Conservation (phyloP, 53 echinoderm and acorn worm species). For the Apostichopus leukothele region DNA sequence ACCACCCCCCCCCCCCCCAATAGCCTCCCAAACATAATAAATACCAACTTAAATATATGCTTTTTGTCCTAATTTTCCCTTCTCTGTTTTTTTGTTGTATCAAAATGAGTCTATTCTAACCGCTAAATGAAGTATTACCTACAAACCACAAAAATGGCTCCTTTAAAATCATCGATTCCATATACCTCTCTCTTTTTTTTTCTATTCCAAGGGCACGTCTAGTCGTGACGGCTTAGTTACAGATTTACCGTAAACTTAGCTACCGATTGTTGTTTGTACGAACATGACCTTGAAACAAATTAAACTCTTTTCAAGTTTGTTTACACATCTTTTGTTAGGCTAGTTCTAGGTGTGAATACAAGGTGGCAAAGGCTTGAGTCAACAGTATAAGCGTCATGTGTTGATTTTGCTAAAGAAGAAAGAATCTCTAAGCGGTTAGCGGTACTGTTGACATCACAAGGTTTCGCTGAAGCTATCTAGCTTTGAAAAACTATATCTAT, state of each 20-base stretch:
- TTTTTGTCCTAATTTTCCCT: too few species aligned
- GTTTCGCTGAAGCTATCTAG: neutral
- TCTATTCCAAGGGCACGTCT: too few species aligned
- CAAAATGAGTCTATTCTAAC: too few species aligned
- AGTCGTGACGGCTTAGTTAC: neutral
- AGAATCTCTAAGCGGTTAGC: neutral
- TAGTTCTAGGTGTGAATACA: slow-evolving; percentile 32
- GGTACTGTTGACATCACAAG: slow-evolving; percentile 28
- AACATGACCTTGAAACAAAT: slow-evolving; percentile 38
- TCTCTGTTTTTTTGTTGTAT: too few species aligned
- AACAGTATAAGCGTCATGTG: slow-evolving; percentile 38
- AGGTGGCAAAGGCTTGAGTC: slow-evolving; percentile 31
- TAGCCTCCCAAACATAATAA: too few species aligned
- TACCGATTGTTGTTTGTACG: slow-evolving; percentile 16
- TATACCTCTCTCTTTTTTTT: too few species aligned
- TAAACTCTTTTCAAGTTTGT: slow-evolving; percentile 23
- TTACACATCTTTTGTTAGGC: slow-evolving; percentile 8
- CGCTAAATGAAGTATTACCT: too few species aligned
- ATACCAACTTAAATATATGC: too few species aligned
- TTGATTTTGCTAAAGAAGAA: slow-evolving; percentile 30
- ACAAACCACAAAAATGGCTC: too few species aligned
- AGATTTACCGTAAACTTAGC: slow-evolving; percentile 16
- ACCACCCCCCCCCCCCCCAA: too few species aligned
- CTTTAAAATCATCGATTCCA: too few species aligned
- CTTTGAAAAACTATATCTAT: too few species aligned